phyloP scores from a whole-genome alignment of 2,797 vertebrate genomes.

The Enteromius trimaculatus region DNA sequence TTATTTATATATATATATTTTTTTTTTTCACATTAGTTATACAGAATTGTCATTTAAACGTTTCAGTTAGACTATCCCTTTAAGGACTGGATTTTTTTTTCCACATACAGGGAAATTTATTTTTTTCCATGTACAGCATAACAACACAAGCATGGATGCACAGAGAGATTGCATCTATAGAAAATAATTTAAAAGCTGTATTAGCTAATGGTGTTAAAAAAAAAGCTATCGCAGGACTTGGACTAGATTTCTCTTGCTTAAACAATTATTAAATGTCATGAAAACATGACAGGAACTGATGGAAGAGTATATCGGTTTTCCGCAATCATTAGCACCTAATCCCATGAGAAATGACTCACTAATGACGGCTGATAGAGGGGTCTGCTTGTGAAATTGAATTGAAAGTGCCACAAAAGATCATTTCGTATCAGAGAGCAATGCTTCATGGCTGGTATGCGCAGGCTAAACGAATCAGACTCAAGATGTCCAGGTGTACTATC shows the following conservation, averaged over 20 bases:
- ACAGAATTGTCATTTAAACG: not conserved
- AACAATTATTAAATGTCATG: conserved; percentile 45
- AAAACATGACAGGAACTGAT: conserved; percentile 42
- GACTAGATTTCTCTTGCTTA: conserved; percentile 39
- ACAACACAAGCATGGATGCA: not conserved
- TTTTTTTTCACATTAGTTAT: not conserved
- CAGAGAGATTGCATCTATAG: not conserved
- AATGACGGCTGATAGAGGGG: conserved; percentile 26
- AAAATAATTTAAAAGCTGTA: conserved; percentile 18
- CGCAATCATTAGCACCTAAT: conserved; percentile 48
- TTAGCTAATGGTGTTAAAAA: not conserved
- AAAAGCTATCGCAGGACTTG: conserved; percentile 2
- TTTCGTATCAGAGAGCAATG: conserved; percentile 20
- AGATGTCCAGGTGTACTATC: conserved; percentile 31
- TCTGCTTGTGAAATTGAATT: conserved; percentile 38
- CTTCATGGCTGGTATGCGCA: not conserved
- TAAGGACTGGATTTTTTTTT: too few relatives aligned
- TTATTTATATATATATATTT: too few relatives aligned
- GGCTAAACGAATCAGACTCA: conserved; percentile 6
- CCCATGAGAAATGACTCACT: conserved; percentile 36
- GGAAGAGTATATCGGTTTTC: conserved; percentile 38
- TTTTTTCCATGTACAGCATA: not conserved
- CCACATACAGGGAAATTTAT: not conserved
- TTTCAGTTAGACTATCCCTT: not conserved
- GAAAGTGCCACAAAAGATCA: conserved; percentile 39